Conservation (phyloP, 2,113 vertebrate genomes). For the Brachypodius melanocephalos region DNA sequence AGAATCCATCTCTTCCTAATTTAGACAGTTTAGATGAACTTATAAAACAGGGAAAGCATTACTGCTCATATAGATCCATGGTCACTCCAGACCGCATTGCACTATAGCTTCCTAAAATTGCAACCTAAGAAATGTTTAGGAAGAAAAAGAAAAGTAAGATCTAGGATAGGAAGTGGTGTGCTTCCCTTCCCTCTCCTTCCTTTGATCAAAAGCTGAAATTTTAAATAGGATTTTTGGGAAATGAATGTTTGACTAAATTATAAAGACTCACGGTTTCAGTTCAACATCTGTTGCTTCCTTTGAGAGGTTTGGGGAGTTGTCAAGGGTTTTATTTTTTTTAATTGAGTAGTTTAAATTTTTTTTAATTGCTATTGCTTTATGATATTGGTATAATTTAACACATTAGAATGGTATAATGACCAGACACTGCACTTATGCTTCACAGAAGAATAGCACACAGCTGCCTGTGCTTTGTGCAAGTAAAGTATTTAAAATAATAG, state of each 20-base stretch:
- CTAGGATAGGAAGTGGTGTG: neutral
- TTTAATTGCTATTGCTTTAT: neutral
- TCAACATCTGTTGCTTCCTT: slow-evolving; percentile 36
- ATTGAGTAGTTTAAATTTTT: neutral
- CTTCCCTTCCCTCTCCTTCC: neutral
- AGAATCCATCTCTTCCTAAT: neutral
- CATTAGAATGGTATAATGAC: slow-evolving; percentile 5
- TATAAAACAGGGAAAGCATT: neutral
- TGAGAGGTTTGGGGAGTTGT: slow-evolving; percentile 2
- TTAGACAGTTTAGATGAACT: neutral
- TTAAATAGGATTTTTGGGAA: neutral
- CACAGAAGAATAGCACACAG: slow-evolving; percentile 44
- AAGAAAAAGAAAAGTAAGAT: neutral
- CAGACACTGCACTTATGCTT: neutral
- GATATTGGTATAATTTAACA: slow-evolving; percentile 28
- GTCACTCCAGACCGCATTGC: neutral
- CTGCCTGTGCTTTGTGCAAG: slow-evolving; percentile 46
- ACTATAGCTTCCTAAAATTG: neutral
- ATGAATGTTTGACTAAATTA: neutral
- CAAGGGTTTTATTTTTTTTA: slow-evolving; percentile 31
- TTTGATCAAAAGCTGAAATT: neutral
- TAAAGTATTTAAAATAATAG: slow-evolving; percentile 41
- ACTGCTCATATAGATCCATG: neutral
- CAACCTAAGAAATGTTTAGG: neutral
- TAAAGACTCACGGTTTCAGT: neutral